Evolutionary conservation across 2,113 vertebrate genomes (phyloP).

Genomic region (Xenus cinereus): DNA sequence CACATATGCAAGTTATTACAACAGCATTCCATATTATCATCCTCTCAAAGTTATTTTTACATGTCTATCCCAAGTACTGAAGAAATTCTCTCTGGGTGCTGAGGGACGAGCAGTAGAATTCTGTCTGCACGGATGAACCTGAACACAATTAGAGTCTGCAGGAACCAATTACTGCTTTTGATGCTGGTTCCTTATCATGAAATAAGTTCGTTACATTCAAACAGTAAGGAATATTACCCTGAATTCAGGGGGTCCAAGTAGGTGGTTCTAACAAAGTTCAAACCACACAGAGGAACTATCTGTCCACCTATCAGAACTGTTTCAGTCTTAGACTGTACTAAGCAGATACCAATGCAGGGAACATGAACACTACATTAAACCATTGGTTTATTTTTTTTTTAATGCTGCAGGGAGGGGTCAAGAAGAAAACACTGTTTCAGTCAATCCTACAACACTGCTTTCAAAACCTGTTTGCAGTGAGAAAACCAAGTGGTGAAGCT

Average conservation of each 20-base stretch:
- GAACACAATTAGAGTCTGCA: neutral
- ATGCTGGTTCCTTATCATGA: neutral
- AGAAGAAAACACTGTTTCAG: neutral
- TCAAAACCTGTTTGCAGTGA: neutral
- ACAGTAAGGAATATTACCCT: neutral
- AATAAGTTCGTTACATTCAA: neutral
- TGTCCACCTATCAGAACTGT: neutral
- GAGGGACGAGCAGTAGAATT: neutral
- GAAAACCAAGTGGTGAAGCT: neutral
- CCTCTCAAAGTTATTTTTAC: neutral
- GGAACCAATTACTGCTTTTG: neutral
- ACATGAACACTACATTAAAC: neutral
- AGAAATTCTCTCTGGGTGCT: neutral
- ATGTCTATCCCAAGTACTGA: neutral
- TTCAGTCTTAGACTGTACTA: neutral
- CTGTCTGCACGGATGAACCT: neutral
- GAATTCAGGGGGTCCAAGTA: neutral
- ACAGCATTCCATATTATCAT: neutral
- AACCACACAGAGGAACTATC: neutral
- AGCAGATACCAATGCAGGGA: neutral
- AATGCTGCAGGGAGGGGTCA: neutral
- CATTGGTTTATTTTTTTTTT: neutral
- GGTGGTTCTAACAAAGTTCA: neutral
- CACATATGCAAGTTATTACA: neutral
- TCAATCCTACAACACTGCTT: neutral